Evolutionary conservation across 2,888 invertebrate species (phyloP), one percentile per base, ranked within the genome.

Genomic region (Drosophila falleni): DNA sequence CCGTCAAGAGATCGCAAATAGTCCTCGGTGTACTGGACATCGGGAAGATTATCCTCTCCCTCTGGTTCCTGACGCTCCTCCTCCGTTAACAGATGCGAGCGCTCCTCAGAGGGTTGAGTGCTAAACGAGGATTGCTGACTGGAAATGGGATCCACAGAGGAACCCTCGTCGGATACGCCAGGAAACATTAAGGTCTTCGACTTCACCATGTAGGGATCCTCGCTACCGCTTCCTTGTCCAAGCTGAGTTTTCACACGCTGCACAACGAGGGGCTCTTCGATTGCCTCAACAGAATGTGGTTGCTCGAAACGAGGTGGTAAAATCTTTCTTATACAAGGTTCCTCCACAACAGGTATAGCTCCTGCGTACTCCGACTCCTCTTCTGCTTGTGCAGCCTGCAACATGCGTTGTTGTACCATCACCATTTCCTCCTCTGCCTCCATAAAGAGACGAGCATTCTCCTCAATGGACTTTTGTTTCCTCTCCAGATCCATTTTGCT

Each of bases 1-100:
- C 95, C 95, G 91, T 95, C 95, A 89, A 95, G 93, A 82, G 95
- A 95, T 92, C 93, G 91, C 47, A 93, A 85, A 77, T 93, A 93
- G 31, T 93, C 93, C 68, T 93, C 93, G 16, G 91, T 91, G 54
- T 91, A 91, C 64, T 92, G 90, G 1, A 89, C 69, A 15, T 90
- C 78, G n/a, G 80, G 80, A 49, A 84, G 54, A 60, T 87, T 89
- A 33, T 92, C 91, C 47, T 92, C 91, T 2, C 92, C 91, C 49
- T 92, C 92, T 0, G 92, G 93, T 58, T 95, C 95, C 47, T 55
- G 80, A 1, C 94, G 94, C 88, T 94, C 94, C 89, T 94, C 93
- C 90, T 94, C 94, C 86, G 94, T 93, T 86, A 93, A 93, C 54
- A 93, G 93, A 70, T 92, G 86, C 49, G 78, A 71, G n/a, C 49